These are phyloP conservation scores for Drosophila sp. DNA, from an alignment of 1,140 invertebrate species.

Conservation along the genomic window DNA sequence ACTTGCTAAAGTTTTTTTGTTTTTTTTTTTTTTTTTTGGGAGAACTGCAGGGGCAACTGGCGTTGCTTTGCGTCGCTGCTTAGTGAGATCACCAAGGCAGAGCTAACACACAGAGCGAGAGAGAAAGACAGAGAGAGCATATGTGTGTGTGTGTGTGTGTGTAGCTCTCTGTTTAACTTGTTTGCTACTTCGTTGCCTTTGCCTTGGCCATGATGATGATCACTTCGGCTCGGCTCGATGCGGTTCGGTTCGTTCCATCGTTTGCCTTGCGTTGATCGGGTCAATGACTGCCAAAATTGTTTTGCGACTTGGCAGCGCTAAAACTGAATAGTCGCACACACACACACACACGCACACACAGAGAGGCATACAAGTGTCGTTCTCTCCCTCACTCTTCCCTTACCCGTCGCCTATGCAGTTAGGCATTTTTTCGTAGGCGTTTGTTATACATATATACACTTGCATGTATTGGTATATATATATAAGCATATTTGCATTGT, in stretches of 20 bases:
- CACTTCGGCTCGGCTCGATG: not conserved
- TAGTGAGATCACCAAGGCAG: slow-evolving; percentile 29
- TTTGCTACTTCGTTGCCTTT: slow-evolving; percentile 64
- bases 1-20: slow-evolving; percentile 2
- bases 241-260: slow-evolving; percentile 9
- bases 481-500: slow-evolving; percentile 27
- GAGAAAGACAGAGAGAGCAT: slow-evolving; percentile 2
- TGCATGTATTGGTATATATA: not conserved
- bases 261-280: slow-evolving; percentile 44
- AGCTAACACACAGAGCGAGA: not conserved
- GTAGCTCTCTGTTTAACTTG: slow-evolving; percentile 72
- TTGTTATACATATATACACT: slow-evolving; percentile 23
- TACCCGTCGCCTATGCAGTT: slow-evolving; percentile 62
- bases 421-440: slow-evolving; percentile 76
- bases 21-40: not conserved
- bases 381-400: slow-evolving; percentile 15
- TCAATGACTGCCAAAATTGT: slow-evolving; percentile 76
- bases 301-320: slow-evolving; percentile 60
- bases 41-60: slow-evolving; percentile 1
- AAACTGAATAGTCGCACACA: slow-evolving; percentile 71
- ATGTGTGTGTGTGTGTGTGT: slow-evolving; percentile 23
- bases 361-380: slow-evolving; percentile 68
- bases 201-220: slow-evolving; percentile 4
- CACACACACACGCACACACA: slow-evolving; percentile 20
- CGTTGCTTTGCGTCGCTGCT: slow-evolving; percentile 21